These are phyloP conservation scores for Oreonectes daqikongensis DNA, from an alignment of 2,797 vertebrate species.

Conservation along the genomic window DNA sequence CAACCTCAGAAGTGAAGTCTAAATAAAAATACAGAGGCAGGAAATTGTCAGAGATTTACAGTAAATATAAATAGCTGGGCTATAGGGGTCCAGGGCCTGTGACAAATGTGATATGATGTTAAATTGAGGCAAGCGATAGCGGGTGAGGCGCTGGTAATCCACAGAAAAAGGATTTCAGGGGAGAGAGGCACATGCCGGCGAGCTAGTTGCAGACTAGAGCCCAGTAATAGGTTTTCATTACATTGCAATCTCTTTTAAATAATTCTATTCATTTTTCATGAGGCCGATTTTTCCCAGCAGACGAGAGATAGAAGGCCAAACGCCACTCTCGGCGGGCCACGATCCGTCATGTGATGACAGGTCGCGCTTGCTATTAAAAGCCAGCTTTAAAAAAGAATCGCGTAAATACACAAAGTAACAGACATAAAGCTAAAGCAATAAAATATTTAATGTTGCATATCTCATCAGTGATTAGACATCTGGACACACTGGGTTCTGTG, in stretches of 20 bases:
- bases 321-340: not conserved
- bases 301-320: slow-evolving; percentile 42
- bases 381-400: not conserved
- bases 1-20: slow-evolving; percentile 15
- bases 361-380: slow-evolving; percentile 12
- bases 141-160: slow-evolving; percentile 37
- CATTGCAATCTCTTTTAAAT: slow-evolving; percentile 54
- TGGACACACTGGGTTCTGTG: not conserved
- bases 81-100: slow-evolving; percentile 31
- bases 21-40: slow-evolving; percentile 33
- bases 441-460: slow-evolving; percentile 4
- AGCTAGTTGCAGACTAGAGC: slow-evolving; percentile 36
- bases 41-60: slow-evolving; percentile 42
- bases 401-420: slow-evolving; percentile 22
- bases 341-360: slow-evolving; percentile 26
- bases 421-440: not conserved
- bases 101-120: slow-evolving; percentile 50
- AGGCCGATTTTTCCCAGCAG: slow-evolving; percentile 52
- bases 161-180: slow-evolving; percentile 33
- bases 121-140: slow-evolving; percentile 43
- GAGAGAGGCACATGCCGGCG: slow-evolving; percentile 33
- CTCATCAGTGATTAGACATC: not conserved
- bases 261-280: slow-evolving; percentile 58
- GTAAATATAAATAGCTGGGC: slow-evolving; percentile 47
- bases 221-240: slow-evolving; percentile 58